Evolutionary conservation across 1,140 invertebrate genomes (phyloP).

Genomic region (Drosophila watanabei): DNA sequence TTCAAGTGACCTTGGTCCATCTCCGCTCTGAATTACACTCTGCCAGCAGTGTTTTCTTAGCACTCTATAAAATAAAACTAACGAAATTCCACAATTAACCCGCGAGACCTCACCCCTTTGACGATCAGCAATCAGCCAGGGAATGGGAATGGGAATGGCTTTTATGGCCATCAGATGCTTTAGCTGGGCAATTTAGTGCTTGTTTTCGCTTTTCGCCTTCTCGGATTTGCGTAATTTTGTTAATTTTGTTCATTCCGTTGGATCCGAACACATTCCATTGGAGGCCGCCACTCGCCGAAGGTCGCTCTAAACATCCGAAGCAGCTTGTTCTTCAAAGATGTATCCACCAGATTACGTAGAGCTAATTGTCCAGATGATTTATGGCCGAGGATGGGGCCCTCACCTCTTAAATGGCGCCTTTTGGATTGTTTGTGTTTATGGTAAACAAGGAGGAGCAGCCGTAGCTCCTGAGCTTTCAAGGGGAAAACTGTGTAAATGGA

Average conservation of each 20-base stretch:
- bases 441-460: conserved; percentile 7
- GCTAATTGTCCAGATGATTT: conserved; percentile 60
- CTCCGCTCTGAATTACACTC: conserved; percentile 11
- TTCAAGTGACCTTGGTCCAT: conserved; percentile 64
- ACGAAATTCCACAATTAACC: conserved; percentile 59
- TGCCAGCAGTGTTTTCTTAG: conserved; percentile 17
- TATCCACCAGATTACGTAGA: conserved; percentile 20
- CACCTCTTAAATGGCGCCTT: conserved; percentile 28
- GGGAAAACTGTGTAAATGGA: conserved; percentile 29
- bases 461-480: conserved; percentile 3
- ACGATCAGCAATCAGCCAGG: conserved; percentile 26
- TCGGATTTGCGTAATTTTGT: conserved; percentile 59
- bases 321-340: conserved; percentile 25
- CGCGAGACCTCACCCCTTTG: conserved; percentile 24
- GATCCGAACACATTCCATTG: conserved; percentile 28
- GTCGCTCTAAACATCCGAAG: conserved; percentile 27
- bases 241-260: conserved; percentile 16
- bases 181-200: conserved; percentile 28
- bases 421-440: conserved; percentile 35
- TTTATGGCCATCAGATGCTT: conserved; percentile 47
- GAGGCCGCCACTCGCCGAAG: conserved; percentile 42
- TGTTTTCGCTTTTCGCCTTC: conserved; percentile 44
- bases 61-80: conserved; percentile 51
- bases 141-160: conserved; percentile 27
- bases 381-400: conserved; percentile 23